Conservation (phyloP, 2,797 vertebrate species). For the Moxostoma hubbsi region DNA sequence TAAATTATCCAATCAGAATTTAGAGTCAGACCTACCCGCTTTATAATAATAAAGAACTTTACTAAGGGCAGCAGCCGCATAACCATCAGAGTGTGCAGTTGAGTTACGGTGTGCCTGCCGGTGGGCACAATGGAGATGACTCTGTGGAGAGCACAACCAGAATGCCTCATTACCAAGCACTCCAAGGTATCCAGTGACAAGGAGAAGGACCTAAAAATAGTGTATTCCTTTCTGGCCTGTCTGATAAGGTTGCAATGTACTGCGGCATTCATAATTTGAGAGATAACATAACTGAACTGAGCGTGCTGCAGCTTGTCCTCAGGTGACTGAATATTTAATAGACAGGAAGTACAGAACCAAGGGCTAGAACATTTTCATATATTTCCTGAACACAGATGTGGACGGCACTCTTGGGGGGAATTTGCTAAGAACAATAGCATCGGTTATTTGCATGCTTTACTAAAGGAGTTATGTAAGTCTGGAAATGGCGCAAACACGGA, state of each 20-base stretch:
- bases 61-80: background rate
- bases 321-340: conserved; percentile 54
- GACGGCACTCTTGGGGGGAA: background rate
- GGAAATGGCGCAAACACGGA: too few relatives aligned
- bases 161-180: conserved; percentile 35
- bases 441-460: too few relatives aligned
- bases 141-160: conserved; percentile 5
- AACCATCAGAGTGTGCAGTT: background rate
- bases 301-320: conserved; percentile 6
- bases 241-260: conserved; percentile 48
- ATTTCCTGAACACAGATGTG: background rate
- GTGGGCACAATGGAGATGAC: background rate
- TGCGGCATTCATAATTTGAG: conserved; percentile 31
- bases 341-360: conserved; percentile 36
- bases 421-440: too few relatives aligned
- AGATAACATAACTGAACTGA: conserved; percentile 28
- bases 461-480: too few relatives aligned
- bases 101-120: background rate
- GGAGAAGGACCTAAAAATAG: conserved; percentile 50
- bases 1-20: background rate
- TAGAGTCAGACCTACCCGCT: background rate
- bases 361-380: conserved; percentile 34
- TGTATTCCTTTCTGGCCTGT: conserved; percentile 19
- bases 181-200: conserved; percentile 39
- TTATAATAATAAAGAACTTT: conserved; percentile 1